phyloP scores from a whole-genome alignment of 2,888 invertebrate species.

The Ophioninae sp. region DNA sequence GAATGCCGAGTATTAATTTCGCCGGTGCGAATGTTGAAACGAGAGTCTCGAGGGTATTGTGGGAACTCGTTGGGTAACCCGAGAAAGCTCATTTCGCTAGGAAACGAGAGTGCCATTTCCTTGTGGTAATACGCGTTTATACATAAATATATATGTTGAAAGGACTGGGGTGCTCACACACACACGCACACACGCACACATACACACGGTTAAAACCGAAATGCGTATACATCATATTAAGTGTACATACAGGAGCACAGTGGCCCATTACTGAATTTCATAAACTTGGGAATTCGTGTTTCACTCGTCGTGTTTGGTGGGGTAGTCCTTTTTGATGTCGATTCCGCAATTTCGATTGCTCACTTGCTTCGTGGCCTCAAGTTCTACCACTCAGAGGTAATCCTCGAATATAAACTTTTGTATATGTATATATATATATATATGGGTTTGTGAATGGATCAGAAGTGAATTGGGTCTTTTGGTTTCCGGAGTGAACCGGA shows the following conservation, averaged over 20 bases:
- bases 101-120: slow-evolving; percentile 53
- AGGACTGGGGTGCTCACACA: too few relatives aligned
- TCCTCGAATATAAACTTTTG: neutral
- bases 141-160: neutral
- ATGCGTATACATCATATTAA: slow-evolving; percentile 10
- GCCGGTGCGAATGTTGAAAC: slow-evolving; percentile 49
- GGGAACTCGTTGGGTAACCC: slow-evolving; percentile 43
- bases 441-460: neutral
- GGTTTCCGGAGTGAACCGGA: neutral
- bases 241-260: slow-evolving; percentile 10
- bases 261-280: slow-evolving; percentile 36
- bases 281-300: slow-evolving; percentile 39
- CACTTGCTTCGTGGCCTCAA: slow-evolving; percentile 11
- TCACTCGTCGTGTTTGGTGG: neutral
- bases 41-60: slow-evolving; percentile 50
- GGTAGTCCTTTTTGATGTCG: slow-evolving; percentile 22
- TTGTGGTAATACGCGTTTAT: slow-evolving; percentile 35
- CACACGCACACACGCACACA: too few relatives aligned
- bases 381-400: slow-evolving; percentile 7
- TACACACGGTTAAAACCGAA: neutral
- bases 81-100: slow-evolving; percentile 54
- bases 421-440: neutral
- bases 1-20: slow-evolving; percentile 57
- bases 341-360: slow-evolving; percentile 24
- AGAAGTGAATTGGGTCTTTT: neutral